These are phyloP conservation scores for Lepidotrigona ventralis DNA, from an alignment of 1,140 invertebrate genomes.

Conservation along the genomic window DNA sequence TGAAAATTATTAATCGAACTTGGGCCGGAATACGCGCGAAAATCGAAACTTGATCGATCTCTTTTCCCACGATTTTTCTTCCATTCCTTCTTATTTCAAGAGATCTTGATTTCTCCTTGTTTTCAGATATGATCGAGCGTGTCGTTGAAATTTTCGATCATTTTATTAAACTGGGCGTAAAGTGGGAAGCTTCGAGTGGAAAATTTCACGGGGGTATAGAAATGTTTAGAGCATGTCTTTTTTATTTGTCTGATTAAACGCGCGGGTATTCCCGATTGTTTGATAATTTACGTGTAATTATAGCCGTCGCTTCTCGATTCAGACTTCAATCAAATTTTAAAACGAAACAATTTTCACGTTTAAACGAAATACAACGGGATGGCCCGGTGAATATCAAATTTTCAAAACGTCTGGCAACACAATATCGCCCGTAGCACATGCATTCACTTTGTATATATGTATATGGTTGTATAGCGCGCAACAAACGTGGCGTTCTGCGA, in stretches of 20 bases:
- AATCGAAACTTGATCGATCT: background rate
- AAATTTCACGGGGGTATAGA: too few species aligned
- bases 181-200: too few species aligned
- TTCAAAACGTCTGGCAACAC: conserved; percentile 7
- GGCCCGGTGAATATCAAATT: conserved; percentile 13
- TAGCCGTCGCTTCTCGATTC: too few species aligned
- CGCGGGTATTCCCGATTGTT: too few species aligned
- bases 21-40: background rate
- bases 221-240: too few species aligned
- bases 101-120: too few species aligned
- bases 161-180: too few species aligned
- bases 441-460: background rate
- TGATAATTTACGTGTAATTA: too few species aligned
- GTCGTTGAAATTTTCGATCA: background rate
- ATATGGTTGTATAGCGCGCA: background rate
- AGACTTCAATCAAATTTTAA: background rate
- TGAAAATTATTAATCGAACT: background rate
- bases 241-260: too few species aligned
- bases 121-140: background rate
- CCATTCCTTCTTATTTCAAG: too few species aligned
- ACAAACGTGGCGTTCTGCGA: conserved; percentile 9
- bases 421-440: conserved; percentile 12
- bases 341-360: background rate
- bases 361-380: background rate
- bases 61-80: background rate